A percentile compares a stretch with the other conserved stretches of the same genome.
Conservation (phyloP, 2,888 invertebrate species). For the Acanthosepion lycidas region DNA sequence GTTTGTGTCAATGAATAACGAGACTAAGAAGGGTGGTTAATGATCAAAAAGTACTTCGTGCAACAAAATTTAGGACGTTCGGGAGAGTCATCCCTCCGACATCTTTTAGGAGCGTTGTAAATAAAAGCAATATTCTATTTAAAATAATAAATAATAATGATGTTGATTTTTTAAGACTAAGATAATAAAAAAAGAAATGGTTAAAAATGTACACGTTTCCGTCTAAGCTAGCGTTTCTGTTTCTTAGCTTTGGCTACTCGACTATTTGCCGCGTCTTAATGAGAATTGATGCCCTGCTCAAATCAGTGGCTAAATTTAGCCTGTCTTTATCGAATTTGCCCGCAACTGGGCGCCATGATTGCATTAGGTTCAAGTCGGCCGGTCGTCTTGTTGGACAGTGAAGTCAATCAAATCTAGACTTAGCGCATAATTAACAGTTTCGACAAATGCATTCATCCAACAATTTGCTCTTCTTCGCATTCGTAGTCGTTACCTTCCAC, state of each 20-base stretch:
- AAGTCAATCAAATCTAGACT: background rate
- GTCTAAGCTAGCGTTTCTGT: background rate
- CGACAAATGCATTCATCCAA: background rate
- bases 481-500: background rate
- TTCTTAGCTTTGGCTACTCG: background rate
- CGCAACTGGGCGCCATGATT: background rate
- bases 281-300: conserved; percentile 33
- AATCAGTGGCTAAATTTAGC: conserved; percentile 6
- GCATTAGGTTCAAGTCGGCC: background rate
- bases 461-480: background rate
- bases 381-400: background rate
- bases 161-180: background rate
- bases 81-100: too few relatives aligned
- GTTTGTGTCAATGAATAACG: too few relatives aligned
- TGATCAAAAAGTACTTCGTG: too few relatives aligned
- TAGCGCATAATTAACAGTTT: background rate
- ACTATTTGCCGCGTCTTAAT: background rate
- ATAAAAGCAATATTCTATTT: too few relatives aligned
- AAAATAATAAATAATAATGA: background rate
- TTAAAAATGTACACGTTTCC: background rate
- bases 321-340: background rate
- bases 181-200: background rate
- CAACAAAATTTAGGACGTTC: too few relatives aligned
- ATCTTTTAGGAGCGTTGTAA: too few relatives aligned
- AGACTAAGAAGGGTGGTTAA: too few relatives aligned